Evolutionary conservation across 2,888 invertebrate genomes (phyloP), one percentile per base, ranked within the genome.

Genomic region (Agonopterix arenella): DNA sequence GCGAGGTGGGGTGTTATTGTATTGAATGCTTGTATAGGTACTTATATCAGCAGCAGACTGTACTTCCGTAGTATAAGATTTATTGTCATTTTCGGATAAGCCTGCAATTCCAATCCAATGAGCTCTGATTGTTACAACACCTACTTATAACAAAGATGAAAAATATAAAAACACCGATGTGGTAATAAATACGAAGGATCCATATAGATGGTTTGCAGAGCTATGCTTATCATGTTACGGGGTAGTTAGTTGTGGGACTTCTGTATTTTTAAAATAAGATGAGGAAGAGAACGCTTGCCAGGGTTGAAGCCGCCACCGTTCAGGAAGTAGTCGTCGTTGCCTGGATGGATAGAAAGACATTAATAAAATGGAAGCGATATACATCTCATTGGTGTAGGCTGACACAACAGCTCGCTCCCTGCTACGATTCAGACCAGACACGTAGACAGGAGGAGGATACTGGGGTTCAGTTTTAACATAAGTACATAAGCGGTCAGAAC

Each of bases 261-360:
- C 18, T 50, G 46, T 8, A 53, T 10, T 45, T 51, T 51, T 4
- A 13, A 13, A 43, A 52, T n/a, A 2, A 50, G 49, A 28, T 44
- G 47, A 11, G 55, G 54, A 18, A 66, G 54, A 44, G 68, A 76
- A 28, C 73, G 64, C 57, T 81, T 83, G 18, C 84, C 86, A 1
- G 90, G 90, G 52, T 76, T 50, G 44, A 53, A 50, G 3, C 50
- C 71, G 60, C 10, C 73, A 61, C 58, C 48, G 11, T 50, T 53
- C 11, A 76, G 52, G 52, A 57, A 75, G 18, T 60, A 60, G 47
- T 70, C 68, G 40, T 48, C 48, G 36, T 38, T 48, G 5, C 48
- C 48, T 48, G 43, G 43, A 1, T 8, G n/a, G 40, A 9, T 9
- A 40, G 3, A 40, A 40, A 4, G 2, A 40, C n/a, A n/a, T n/a